These are phyloP conservation scores for Callyntrura sp. DNA, from an alignment of 2,888 invertebrate genomes.

Conservation along the genomic window DNA sequence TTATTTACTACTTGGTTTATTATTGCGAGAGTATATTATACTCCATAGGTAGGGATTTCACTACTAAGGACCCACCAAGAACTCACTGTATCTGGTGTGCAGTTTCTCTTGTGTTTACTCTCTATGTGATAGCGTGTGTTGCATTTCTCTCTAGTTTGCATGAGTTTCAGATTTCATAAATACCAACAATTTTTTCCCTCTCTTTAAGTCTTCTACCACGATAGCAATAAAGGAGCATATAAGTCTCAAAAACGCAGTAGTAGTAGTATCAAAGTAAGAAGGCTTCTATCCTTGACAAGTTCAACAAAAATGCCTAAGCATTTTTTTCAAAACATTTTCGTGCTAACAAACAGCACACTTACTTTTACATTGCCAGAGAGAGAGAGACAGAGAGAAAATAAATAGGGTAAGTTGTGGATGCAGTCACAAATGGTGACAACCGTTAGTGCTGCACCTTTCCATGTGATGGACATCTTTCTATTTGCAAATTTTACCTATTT, in stretches of 20 bases:
- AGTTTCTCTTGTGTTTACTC: no score
- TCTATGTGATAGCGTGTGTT: no score
- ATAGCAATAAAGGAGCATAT: no score
- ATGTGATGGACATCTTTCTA: constrained; percentile 51
- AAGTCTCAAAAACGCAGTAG: no score
- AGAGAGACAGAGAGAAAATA: neutral
- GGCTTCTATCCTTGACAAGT: neutral
- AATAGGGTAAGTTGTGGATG: neutral
- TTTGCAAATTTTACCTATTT: constrained; percentile 40
- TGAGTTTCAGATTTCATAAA: no score
- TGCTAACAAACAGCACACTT: neutral
- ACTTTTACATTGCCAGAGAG: neutral
- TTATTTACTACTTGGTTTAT: neutral
- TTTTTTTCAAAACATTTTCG: no score
- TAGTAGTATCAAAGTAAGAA: no score
- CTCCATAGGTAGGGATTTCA: no score
- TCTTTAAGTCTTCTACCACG: neutral
- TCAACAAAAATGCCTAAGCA: neutral
- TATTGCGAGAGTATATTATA: neutral
- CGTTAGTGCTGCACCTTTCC: neutral
- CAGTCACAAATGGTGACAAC: constrained; percentile 27
- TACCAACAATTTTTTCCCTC: neutral
- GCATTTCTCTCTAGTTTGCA: no score
- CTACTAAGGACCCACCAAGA: no score
- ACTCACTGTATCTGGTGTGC: no score